Conservation (phyloP, 2,797 vertebrate genomes). For the Pachyuromys duprasi region DNA sequence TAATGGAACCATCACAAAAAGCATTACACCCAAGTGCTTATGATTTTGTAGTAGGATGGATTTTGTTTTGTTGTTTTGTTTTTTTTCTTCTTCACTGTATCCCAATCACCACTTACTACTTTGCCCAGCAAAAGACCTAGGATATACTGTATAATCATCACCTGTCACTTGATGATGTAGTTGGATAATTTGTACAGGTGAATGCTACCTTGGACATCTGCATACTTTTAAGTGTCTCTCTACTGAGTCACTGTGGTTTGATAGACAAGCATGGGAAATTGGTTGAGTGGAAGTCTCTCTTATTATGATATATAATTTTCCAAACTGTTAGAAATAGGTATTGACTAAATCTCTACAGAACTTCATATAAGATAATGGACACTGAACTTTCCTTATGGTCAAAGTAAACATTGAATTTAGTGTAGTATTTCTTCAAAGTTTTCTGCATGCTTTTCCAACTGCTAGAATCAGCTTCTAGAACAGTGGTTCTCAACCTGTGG, state of each 20-base stretch:
- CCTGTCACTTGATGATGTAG: neutral
- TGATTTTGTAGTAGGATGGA: constrained; percentile 27
- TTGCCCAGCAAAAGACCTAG: constrained; percentile 22
- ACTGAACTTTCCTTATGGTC: constrained; percentile 7
- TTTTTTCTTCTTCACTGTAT: neutral
- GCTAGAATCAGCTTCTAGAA: constrained; percentile 24
- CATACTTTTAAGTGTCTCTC: neutral
- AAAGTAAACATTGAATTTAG: constrained; percentile 57
- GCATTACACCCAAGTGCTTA: neutral
- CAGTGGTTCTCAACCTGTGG: neutral
- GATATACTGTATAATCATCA: neutral
- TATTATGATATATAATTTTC: constrained; percentile 33
- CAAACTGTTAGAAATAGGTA: constrained; percentile 4
- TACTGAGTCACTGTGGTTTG: constrained; percentile 16
- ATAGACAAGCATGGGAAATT: neutral
- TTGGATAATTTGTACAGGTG: neutral
- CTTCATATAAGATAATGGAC: neutral
- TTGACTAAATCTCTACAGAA: constrained; percentile 28
- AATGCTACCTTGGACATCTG: constrained; percentile 6
- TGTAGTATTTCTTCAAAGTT: neutral
- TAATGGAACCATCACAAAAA: constrained; percentile 21
- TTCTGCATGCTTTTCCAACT: neutral
- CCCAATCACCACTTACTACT: neutral
- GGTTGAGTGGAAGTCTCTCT: neutral
- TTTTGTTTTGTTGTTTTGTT: neutral